Percentiles rank a stretch among this genome's conserved stretches.
phyloP scores from a whole-genome alignment of 2,797 vertebrate genomes.

The Sylvia borin region DNA sequence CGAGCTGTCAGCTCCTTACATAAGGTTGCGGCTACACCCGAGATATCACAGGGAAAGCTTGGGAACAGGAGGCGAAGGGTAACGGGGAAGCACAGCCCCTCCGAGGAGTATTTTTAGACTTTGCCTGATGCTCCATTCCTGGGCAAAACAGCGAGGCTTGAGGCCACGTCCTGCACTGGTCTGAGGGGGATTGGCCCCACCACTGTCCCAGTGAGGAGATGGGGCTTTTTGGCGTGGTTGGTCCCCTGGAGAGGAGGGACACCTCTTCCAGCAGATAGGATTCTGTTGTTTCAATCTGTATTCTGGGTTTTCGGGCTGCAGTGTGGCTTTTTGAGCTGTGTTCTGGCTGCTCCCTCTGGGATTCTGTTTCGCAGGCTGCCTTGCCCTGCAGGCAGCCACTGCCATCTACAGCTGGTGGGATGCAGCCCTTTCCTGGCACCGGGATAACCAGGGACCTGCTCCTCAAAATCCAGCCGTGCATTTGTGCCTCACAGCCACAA shows the following conservation, averaged over 20 bases:
- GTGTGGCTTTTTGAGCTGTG: neutral
- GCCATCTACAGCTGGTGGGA: constrained; percentile 15
- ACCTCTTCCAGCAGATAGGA: neutral
- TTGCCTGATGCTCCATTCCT: neutral
- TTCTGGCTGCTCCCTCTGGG: neutral
- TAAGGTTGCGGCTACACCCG: constrained; percentile 24
- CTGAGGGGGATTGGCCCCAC: neutral
- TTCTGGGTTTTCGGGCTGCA: neutral
- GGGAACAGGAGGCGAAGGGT: constrained; percentile 11
- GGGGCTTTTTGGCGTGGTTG: neutral
- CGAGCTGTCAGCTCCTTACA: constrained; percentile 51
- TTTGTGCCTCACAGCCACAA: neutral
- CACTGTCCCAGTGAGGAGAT: fast-evolving
- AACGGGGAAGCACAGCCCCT: neutral
- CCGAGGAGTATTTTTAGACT: neutral
- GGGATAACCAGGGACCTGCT: neutral
- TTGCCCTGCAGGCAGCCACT: neutral
- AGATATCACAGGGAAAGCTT: neutral
- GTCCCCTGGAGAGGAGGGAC: neutral
- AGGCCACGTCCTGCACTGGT: fast-evolving
- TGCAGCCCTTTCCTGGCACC: neutral
- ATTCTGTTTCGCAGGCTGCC: neutral
- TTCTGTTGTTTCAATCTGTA: neutral
- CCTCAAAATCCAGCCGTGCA: neutral
- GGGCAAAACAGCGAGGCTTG: fast-evolving